phyloP scores from a whole-genome alignment of 2,888 invertebrate genomes.

The Melieria crassipennis region DNA sequence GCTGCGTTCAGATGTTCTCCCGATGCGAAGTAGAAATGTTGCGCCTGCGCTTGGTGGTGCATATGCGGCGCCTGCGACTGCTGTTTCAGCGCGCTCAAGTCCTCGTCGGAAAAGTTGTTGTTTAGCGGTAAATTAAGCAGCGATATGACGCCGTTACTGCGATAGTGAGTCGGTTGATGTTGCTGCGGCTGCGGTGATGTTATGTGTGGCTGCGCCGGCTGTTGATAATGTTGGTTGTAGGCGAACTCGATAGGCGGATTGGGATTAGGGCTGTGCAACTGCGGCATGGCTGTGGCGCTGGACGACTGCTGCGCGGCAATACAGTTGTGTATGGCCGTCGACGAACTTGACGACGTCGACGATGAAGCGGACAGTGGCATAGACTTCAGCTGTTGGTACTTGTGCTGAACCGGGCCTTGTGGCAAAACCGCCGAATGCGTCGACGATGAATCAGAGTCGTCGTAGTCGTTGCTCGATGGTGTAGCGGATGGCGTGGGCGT shows the following conservation, averaged over 20 bases:
- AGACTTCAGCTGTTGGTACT: slow-evolving; percentile 36
- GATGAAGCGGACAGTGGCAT: slow-evolving; percentile 37
- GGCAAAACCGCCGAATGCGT: slow-evolving; percentile 36
- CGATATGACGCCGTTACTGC: slow-evolving; percentile 41
- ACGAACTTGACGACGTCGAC: slow-evolving; percentile 36
- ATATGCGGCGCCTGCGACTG: slow-evolving; percentile 28
- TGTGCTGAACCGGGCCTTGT: slow-evolving; percentile 23
- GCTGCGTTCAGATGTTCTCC: slow-evolving; percentile 40
- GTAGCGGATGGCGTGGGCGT: slow-evolving; percentile 31
- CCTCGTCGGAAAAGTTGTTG: slow-evolving; percentile 40
- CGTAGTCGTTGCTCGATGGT: slow-evolving; percentile 39
- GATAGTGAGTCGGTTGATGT: slow-evolving; percentile 27
- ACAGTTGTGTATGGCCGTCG: slow-evolving; percentile 31
- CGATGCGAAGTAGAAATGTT: slow-evolving; percentile 41
- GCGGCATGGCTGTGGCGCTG: slow-evolving; percentile 21
- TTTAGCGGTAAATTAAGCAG: slow-evolving; percentile 43
- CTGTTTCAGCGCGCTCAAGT: slow-evolving; percentile 32
- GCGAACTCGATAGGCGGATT: slow-evolving; percentile 16
- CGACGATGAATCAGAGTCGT: slow-evolving; percentile 44
- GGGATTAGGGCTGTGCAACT: slow-evolving; percentile 18
- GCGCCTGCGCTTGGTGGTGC: slow-evolving; percentile 32
- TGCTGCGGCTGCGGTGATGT: slow-evolving; percentile 15
- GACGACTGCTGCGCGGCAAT: slow-evolving; percentile 1
- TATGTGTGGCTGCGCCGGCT: slow-evolving; percentile 25
- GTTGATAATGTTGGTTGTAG: slow-evolving; percentile 20